phyloP scores from a whole-genome alignment of 2,888 invertebrate genomes.

The Ariolimax columbianus region DNA sequence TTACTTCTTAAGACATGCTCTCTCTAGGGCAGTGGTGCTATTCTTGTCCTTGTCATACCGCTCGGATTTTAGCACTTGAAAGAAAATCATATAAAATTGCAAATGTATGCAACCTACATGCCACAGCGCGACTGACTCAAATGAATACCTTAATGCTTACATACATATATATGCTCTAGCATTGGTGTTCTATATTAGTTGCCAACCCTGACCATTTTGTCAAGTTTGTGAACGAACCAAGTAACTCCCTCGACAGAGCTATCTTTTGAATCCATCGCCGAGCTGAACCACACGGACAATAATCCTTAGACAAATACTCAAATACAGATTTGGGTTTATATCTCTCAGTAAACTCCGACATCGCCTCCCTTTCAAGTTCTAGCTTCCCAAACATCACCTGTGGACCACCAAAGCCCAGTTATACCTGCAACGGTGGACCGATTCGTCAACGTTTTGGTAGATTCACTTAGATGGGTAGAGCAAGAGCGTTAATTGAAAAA shows the following conservation, averaged over 20 bases:
- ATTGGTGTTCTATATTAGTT: background rate
- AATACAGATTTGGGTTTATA: slow-evolving; percentile 18
- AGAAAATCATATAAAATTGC: too few species aligned
- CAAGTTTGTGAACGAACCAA: background rate
- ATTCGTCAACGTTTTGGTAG: background rate
- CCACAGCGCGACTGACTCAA: background rate
- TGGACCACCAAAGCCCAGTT: slow-evolving; percentile 21
- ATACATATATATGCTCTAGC: background rate
- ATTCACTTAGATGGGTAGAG: background rate
- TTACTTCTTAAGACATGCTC: too few species aligned
- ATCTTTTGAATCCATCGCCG: background rate
- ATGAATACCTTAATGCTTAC: background rate
- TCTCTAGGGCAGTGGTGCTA: too few species aligned
- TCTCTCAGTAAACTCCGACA: slow-evolving; percentile 32
- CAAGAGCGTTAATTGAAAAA: slow-evolving; percentile 40
- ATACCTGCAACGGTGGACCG: background rate
- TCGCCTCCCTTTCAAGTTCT: slow-evolving; percentile 21
- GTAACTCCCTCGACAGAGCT: background rate
- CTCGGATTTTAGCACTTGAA: too few species aligned
- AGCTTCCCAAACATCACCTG: slow-evolving; percentile 12
- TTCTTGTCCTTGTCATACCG: too few species aligned
- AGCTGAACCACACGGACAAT: background rate
- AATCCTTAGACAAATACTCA: slow-evolving; percentile 6
- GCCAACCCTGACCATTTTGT: background rate
- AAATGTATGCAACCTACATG: background rate